A percentile compares a stretch with the other conserved stretches of the same genome.
These are phyloP conservation scores for Podarcis cretensis DNA, from an alignment of 2,113 vertebrate genomes.

Conservation along the genomic window DNA sequence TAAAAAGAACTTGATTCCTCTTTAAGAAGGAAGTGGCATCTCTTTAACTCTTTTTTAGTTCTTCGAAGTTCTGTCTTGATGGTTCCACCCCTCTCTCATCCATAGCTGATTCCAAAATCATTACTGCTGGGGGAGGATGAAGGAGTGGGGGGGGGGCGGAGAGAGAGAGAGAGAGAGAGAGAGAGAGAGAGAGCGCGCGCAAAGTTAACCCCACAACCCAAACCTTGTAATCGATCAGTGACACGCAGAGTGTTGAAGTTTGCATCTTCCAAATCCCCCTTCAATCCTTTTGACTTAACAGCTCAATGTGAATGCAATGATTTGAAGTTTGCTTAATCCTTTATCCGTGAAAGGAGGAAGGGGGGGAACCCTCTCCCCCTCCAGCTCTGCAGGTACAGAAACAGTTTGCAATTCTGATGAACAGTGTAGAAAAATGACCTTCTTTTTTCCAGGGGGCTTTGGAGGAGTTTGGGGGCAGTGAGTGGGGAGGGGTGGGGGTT, in stretches of 20 bases:
- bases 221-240: constrained; percentile 90
- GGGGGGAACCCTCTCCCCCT: constrained; percentile 75
- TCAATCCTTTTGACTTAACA: constrained; percentile 99
- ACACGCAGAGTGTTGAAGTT: constrained; percentile 98
- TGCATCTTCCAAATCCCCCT: constrained; percentile 97
- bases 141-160: too few species aligned
- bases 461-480: constrained; percentile 11
- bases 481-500: background rate
- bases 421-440: constrained; percentile 86
- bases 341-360: constrained; percentile 89
- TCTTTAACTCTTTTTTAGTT: too few species aligned
- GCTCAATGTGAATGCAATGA: constrained; percentile 93
- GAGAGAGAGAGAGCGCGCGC: background rate
- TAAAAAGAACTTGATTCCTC: background rate
- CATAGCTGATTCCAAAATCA: constrained; percentile 89
- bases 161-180: background rate
- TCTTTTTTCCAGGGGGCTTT: constrained; percentile 60
- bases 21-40: background rate
- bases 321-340: constrained; percentile 98
- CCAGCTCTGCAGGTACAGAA: constrained; percentile 82
- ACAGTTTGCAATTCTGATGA: constrained; percentile 93
- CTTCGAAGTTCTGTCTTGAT: background rate
- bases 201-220: constrained; percentile 42
- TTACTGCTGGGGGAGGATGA: constrained; percentile 75
- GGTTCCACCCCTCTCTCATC: constrained; percentile 48